Percentiles rank a stretch among this genome's conserved stretches.
Conservation (phyloP, 2,888 invertebrate genomes). For the Phania funesta region DNA sequence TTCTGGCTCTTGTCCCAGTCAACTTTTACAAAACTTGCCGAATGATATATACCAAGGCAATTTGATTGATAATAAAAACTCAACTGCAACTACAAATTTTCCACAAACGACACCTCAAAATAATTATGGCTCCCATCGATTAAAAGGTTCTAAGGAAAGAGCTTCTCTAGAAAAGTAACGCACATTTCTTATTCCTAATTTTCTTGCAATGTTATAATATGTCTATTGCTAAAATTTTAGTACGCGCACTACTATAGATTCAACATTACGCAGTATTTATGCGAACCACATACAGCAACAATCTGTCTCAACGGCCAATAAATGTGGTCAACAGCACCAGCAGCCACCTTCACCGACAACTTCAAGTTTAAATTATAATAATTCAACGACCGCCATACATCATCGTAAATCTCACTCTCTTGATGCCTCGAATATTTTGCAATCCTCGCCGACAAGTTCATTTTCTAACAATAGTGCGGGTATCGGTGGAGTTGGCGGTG, state of each 20-base stretch:
- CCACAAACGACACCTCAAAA: conserved; percentile 56
- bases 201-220: conserved; percentile 13
- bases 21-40: conserved; percentile 88
- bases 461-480: conserved; percentile 45
- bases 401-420: conserved; percentile 92
- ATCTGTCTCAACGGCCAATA: conserved; percentile 54
- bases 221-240: conserved; percentile 64
- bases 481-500: conserved; percentile 3
- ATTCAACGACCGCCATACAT: conserved; percentile 75
- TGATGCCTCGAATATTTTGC: conserved; percentile 82
- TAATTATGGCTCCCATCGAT: conserved; percentile 81
- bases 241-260: conserved; percentile 74
- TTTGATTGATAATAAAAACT: conserved; percentile 52
- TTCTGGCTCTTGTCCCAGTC: conserved; percentile 96
- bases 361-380: conserved; percentile 60
- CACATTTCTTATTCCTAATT: not conserved
- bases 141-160: conserved; percentile 84
- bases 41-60: conserved; percentile 79
- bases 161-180: conserved; percentile 77
- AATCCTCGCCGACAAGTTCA: conserved; percentile 68
- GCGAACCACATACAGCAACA: conserved; percentile 70
- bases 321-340: conserved; percentile 67
- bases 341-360: conserved; percentile 60
- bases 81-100: conserved; percentile 40
- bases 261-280: conserved; percentile 73